phyloP scores from a whole-genome alignment of 2,888 invertebrate genomes.

The Brachypalpus laphriformis region DNA sequence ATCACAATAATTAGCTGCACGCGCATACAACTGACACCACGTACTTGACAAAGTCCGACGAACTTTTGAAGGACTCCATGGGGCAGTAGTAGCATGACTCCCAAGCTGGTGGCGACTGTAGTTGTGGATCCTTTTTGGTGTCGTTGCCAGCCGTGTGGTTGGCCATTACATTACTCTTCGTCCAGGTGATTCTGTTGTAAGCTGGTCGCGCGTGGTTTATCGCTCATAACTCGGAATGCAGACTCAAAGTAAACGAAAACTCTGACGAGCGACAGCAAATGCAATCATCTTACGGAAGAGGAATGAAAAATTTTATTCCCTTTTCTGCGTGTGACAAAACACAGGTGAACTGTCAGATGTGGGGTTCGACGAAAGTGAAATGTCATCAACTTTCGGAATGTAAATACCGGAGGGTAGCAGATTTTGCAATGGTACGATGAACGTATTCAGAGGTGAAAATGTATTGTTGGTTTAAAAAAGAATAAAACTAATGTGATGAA shows the following conservation, averaged over 20 bases:
- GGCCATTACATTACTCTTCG: constrained; percentile 64
- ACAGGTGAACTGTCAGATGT: constrained; percentile 54
- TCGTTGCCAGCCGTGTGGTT: constrained; percentile 50
- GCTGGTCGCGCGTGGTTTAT: background rate
- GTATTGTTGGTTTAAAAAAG: too few species aligned
- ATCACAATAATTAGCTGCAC: constrained; percentile 3
- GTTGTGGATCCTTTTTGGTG: constrained; percentile 56
- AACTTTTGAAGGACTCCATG: constrained; percentile 84
- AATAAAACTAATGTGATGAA: too few species aligned
- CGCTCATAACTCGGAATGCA: constrained; percentile 29
- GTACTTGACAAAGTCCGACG: constrained; percentile 87
- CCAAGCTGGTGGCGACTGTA: constrained; percentile 81
- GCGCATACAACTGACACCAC: constrained; percentile 73
- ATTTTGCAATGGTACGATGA: background rate
- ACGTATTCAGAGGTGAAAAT: constrained; percentile 8
- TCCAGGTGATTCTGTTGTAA: background rate
- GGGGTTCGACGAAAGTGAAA: constrained; percentile 47
- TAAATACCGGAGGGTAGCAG: constrained; percentile 52
- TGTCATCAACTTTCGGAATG: constrained; percentile 61
- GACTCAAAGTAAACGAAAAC: constrained; percentile 18
- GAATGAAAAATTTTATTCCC: constrained; percentile 48
- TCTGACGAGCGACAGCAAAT: constrained; percentile 17
- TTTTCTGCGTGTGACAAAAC: constrained; percentile 62
- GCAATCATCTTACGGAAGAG: constrained; percentile 41
- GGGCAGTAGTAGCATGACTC: constrained; percentile 87